Base-by-base conservation (phyloP, 2,113 vertebrate genomes). In the Choloepus hoffmanni region DNA sequence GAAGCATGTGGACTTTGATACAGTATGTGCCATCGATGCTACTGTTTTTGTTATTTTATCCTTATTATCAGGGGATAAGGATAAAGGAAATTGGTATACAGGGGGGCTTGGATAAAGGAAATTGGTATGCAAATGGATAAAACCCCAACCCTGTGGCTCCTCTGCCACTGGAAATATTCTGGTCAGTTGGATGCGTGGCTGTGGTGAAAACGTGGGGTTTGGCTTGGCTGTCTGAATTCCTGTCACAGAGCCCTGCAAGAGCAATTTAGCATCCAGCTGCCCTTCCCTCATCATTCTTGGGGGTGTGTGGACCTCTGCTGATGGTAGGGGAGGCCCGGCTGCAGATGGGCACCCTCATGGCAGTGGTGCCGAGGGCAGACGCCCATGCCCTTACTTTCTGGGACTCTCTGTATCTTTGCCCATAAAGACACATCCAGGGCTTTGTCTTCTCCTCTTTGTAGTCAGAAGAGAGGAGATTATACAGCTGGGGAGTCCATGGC, bases 111-210 rank as follows among this genome's bases (percentile, higher is more conserved):
- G n/a, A 28, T 62, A 94, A 92, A 62, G 33, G 67, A 89, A 77
- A 77, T 67, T 85, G 92, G 43, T 45, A 70, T 76, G 72, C 88
- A 94, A 82, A 88, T 81, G 40, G 26, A 26, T 85, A 81, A 92
- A 79, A 90, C 28, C 28, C 13, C 81, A 81, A 11, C 58, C 5
- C 65, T 15, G 2, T 45, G 40, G 48, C 68, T 94, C 26, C 43
- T 85, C 60, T 89, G 45, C 21, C 55, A 84, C 43, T 62, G 2
- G 83, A 88, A 55, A 76, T 45, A 68, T 76, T 94, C 50, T 45
- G 23, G 50, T 78, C 40, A 36, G 50, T n/a, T 68, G 62, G 70
- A n/a, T 83, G 55, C 33, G 3, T 82, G n/a, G 70, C 72, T n/a
- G 5, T 82, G n/a, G 70, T 72, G 8, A 85, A 96, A 82, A 76